Conservation (phyloP, 2,113 vertebrate species). For the Axis porcinus region DNA sequence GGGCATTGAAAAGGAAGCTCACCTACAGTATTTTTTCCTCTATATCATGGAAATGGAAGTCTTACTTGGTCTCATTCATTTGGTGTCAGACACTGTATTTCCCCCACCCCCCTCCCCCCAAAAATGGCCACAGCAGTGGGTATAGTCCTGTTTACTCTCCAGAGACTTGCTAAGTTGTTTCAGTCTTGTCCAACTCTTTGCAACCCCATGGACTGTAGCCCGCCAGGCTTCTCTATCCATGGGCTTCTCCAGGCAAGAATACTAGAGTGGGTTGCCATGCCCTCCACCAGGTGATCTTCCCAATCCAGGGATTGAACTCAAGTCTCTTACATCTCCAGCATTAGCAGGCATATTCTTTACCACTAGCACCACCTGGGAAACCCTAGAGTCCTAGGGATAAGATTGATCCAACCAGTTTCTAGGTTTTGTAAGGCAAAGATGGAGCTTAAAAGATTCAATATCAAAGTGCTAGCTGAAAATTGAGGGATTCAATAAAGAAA, state of each 20-base stretch:
- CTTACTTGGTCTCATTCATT: not conserved
- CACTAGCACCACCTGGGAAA: not conserved
- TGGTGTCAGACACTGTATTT: not conserved
- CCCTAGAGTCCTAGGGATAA: not conserved
- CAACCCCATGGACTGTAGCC: not conserved
- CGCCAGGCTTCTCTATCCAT: not conserved
- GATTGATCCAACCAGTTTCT: not conserved
- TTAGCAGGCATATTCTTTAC: not conserved
- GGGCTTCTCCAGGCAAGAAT: not conserved
- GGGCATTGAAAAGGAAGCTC: not conserved
- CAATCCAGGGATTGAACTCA: not conserved
- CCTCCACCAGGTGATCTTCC: not conserved
- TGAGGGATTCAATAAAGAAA: not conserved
- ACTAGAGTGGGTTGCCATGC: not conserved
- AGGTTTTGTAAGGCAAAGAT: not conserved
- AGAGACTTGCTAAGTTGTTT: not conserved
- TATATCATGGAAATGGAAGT: not conserved
- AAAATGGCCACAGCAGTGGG: not conserved
- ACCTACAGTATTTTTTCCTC: not conserved
- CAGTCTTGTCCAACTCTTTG: not conserved
- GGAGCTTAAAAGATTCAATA: not conserved
- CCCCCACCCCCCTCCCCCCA: not conserved
- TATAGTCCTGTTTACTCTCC: not conserved
- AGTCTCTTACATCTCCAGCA: not conserved
- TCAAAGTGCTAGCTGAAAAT: not conserved